Evolutionary conservation across 2,113 vertebrate genomes (phyloP), one percentile per base, ranked within the genome.

Genomic region (Pseudorasbora parva): DNA sequence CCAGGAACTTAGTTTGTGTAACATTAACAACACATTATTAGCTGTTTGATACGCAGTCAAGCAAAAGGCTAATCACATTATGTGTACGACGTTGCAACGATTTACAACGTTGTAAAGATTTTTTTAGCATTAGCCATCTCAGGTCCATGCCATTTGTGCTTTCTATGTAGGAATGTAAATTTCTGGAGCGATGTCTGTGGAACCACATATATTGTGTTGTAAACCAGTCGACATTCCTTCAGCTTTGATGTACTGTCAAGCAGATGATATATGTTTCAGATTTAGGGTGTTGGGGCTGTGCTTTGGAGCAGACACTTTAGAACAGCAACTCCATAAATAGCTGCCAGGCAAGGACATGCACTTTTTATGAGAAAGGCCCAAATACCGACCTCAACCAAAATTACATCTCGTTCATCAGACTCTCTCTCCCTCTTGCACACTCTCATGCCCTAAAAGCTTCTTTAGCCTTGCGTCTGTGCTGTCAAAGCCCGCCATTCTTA

Each of bases 371-470:
- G 91, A 89, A 91, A 82, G 54, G 83, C 78, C 79, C 72, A 88
- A 85, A 86, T 89, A 84, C 85, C 56, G 73, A 82, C 73, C 82
- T 90, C 79, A 87, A 82, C 86, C 86, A 87, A 91, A 91, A 92
- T 93, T 90, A 90, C 91, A 90, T 64, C 90, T 93, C 90, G 23
- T 93, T 93, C 84, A 89, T 93, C 92, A 92, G 87, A 82, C 84
- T 74, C 85, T 87, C 87, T 87, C 86, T 89, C 84, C 88, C 86
- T 60, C 27, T 12, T 49, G 14, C 45, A 37, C 86, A 78, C 78
- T 21, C 43, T 89, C 86, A 62, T 88, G 86, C 86, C 84, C 87
- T 78, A 59, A 62, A 49, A 84, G 82, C 51, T 60, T 74, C 23
- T 69, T n/a, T 54, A 62, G 59, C 9, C 41, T 51, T n/a, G 15